Evolutionary conservation across 2,797 vertebrate genomes (phyloP).

Genomic region (Amazona finschi): DNA sequence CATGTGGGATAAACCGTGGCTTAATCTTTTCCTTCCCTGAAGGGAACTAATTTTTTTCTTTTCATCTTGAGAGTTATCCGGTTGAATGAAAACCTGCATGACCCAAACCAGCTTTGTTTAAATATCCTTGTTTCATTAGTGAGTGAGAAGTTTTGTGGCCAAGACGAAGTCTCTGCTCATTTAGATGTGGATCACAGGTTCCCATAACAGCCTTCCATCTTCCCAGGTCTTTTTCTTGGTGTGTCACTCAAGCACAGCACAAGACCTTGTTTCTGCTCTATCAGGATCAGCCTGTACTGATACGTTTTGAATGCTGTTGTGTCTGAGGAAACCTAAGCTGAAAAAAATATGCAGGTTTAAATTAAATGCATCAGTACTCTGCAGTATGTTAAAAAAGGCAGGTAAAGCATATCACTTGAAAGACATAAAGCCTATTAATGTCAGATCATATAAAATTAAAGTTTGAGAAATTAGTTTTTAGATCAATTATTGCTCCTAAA

Average conservation of each 20-base stretch:
- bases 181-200: background rate
- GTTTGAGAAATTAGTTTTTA: background rate
- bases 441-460: background rate
- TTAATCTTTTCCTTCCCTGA: background rate
- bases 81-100: background rate
- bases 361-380: background rate
- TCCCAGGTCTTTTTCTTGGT: background rate
- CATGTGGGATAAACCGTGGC: background rate
- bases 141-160: background rate
- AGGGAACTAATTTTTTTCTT: background rate
- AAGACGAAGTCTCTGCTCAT: background rate
- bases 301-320: background rate
- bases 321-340: background rate
- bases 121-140: background rate
- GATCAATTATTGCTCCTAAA: background rate
- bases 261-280: background rate
- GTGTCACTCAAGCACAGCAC: background rate
- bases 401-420: background rate
- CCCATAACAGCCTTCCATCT: background rate
- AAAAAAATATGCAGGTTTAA: background rate
- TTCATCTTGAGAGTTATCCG: background rate
- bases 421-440: background rate
- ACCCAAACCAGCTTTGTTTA: background rate
- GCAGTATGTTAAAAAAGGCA: background rate
- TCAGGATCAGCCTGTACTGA: background rate